phyloP scores from a whole-genome alignment of 2,888 invertebrate genomes.

The Monopis laevigella region DNA sequence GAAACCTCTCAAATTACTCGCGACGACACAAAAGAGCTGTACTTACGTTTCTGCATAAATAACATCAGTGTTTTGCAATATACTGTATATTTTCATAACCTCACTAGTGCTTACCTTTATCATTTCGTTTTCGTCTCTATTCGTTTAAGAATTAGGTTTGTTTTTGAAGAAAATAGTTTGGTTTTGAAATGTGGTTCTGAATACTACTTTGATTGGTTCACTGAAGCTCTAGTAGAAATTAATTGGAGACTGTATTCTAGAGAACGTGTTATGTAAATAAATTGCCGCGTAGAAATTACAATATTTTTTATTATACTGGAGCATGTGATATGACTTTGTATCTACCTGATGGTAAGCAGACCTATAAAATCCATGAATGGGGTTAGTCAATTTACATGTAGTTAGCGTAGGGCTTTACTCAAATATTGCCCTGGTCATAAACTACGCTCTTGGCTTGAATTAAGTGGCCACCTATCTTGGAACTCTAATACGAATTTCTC shows the following conservation, averaged over 20 bases:
- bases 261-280: constrained; percentile 6
- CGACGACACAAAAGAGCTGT: constrained; percentile 7
- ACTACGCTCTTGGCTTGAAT: too few relatives aligned
- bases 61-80: constrained; percentile 8
- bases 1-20: constrained; percentile 8
- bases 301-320: too few relatives aligned
- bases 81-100: neutral
- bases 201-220: constrained; percentile 5
- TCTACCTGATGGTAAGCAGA: too few relatives aligned
- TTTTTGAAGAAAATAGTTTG: neutral
- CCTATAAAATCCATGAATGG: too few relatives aligned
- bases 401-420: too few relatives aligned
- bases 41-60: constrained; percentile 9
- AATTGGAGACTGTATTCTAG: constrained; percentile 5
- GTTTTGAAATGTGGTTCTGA: neutral
- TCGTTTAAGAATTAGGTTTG: neutral
- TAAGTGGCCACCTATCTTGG: too few relatives aligned
- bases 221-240: constrained; percentile 9
- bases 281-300: too few relatives aligned
- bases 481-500: too few relatives aligned
- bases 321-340: too few relatives aligned
- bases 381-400: too few relatives aligned
- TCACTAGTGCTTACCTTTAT: neutral
- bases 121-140: neutral
- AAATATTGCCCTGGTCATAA: too few relatives aligned